These are phyloP conservation scores for Harpalus rufipes DNA, from an alignment of 2,888 invertebrate genomes.

Conservation along the genomic window DNA sequence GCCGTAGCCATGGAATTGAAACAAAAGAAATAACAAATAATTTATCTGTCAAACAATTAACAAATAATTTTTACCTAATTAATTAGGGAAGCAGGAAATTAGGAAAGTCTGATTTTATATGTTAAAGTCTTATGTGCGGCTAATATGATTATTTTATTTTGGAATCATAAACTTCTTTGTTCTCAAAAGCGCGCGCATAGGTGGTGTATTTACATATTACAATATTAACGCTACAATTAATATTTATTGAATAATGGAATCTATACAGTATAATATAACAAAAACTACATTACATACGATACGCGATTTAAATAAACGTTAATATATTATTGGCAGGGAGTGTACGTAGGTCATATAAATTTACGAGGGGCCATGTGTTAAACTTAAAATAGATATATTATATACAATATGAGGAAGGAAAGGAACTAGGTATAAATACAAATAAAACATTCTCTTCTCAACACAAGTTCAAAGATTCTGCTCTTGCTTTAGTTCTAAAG, in stretches of 20 bases:
- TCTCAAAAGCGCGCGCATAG: no score
- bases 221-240: neutral
- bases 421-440: slow-evolving; percentile 19
- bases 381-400: slow-evolving; percentile 54
- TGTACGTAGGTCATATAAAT: slow-evolving; percentile 44
- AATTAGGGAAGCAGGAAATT: no score
- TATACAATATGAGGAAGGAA: slow-evolving; percentile 43
- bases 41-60: no score
- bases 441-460: neutral
- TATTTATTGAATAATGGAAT: slow-evolving; percentile 19
- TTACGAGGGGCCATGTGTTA: slow-evolving; percentile 52
- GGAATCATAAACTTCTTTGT: no score
- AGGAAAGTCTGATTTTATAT: no score
- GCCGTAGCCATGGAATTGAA: no score
- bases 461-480: slow-evolving; percentile 72
- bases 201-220: neutral
- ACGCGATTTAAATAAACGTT: neutral
- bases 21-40: no score
- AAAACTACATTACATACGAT: slow-evolving; percentile 6
- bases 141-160: no score
- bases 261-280: slow-evolving; percentile 12
- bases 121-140: no score
- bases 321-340: slow-evolving; percentile 15
- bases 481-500: slow-evolving; percentile 88
- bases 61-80: no score